Conservation (phyloP, 2,888 invertebrate species). For the Phyllotreta striolata region DNA sequence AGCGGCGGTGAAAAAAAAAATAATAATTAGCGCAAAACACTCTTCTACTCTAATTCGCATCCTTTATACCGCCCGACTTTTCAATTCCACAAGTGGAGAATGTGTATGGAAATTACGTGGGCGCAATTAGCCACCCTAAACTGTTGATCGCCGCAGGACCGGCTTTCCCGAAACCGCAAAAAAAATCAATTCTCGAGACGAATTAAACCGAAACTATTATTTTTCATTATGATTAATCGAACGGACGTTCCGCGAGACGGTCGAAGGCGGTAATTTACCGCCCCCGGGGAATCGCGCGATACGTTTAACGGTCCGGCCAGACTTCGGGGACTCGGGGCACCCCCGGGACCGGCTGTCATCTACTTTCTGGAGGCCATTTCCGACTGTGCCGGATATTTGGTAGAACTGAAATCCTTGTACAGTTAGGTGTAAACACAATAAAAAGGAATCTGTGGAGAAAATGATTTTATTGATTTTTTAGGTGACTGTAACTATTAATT, state of each 20-base stretch:
- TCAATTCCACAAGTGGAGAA: slow-evolving; percentile 23
- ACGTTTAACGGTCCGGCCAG: slow-evolving; percentile 31
- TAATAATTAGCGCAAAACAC: slow-evolving; percentile 12
- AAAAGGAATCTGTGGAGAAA: not conserved
- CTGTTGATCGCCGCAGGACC: slow-evolving; percentile 3
- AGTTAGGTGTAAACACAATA: not conserved
- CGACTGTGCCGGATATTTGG: slow-evolving; percentile 8
- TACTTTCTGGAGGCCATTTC: slow-evolving; percentile 14
- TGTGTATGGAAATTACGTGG: slow-evolving; percentile 12
- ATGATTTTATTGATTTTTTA: no score
- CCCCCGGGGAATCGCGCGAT: slow-evolving; percentile 31
- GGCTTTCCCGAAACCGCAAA: not conserved
- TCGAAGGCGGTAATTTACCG: slow-evolving; percentile 28
- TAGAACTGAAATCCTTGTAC: not conserved
- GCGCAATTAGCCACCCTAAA: not conserved
- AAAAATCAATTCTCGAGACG: no score
- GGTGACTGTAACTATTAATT: no score
- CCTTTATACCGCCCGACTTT: slow-evolving; percentile 17
- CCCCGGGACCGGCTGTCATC: slow-evolving; percentile 11
- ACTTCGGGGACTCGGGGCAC: slow-evolving; percentile 21
- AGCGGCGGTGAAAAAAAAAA: slow-evolving; percentile 23
- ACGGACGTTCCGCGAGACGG: not conserved
- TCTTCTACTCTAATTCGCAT: slow-evolving; percentile 20
- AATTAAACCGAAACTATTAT: no score
- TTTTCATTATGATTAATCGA: no score